These are phyloP conservation scores for Grammomys dolichurus DNA, from an alignment of 2,113 vertebrate species.

Conservation along the genomic window DNA sequence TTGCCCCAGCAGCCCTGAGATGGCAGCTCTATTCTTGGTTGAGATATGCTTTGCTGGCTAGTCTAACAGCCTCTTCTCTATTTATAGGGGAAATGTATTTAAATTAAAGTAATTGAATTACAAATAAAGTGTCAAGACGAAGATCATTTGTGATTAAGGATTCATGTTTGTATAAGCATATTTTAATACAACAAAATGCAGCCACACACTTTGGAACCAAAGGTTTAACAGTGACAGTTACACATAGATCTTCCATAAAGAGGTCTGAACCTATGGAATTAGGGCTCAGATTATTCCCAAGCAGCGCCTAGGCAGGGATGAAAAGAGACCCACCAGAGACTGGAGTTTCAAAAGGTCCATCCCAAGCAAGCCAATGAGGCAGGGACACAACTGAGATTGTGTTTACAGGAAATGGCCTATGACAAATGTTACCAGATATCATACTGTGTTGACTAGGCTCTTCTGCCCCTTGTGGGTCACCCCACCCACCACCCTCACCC, in stretches of 20 bases:
- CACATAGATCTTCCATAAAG: too few species aligned
- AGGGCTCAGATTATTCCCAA: neutral
- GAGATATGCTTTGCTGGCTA: neutral
- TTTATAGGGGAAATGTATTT: neutral
- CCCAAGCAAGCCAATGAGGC: neutral
- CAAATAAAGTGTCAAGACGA: neutral
- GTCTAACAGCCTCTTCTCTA: neutral
- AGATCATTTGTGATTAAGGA: neutral
- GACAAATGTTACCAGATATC: neutral
- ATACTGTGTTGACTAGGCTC: rapidly evolving
- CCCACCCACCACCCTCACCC: rapidly evolving
- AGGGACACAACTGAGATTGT: neutral
- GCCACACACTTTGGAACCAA: neutral
- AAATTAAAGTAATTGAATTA: slow-evolving; percentile 44
- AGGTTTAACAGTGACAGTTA: neutral
- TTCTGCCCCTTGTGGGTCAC: rapidly evolving
- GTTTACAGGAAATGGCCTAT: neutral
- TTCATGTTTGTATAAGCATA: neutral
- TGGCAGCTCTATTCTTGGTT: neutral
- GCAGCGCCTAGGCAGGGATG: neutral
- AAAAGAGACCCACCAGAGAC: neutral
- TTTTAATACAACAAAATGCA: neutral
- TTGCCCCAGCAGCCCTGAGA: neutral
- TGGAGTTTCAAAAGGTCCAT: rapidly evolving
- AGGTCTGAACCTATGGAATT: rapidly evolving